These are phyloP conservation scores for Pseudochirops corinnae DNA, from an alignment of 2,797 vertebrate genomes.

Conservation along the genomic window DNA sequence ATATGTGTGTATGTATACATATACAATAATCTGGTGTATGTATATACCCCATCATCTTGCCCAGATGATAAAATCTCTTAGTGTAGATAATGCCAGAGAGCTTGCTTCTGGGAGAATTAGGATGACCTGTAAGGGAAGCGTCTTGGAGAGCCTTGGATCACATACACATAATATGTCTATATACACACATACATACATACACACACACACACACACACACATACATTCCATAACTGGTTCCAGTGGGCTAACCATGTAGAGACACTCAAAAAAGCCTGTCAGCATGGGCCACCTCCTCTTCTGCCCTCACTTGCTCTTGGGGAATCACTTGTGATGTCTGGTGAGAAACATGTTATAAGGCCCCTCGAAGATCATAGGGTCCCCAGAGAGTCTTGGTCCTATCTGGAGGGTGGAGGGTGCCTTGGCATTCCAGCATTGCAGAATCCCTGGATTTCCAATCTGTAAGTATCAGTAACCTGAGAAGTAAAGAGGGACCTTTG, in stretches of 20 bases:
- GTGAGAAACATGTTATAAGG: background rate
- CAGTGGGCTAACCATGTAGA: background rate
- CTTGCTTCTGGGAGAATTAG: background rate
- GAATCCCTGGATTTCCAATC: background rate
- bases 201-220: no score
- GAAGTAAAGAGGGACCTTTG: background rate
- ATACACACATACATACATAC: no score
- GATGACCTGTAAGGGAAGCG: background rate
- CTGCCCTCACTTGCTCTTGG: background rate
- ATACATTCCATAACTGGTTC: background rate
- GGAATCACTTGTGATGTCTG: background rate
- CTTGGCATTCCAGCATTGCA: background rate
- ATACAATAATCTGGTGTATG: background rate
- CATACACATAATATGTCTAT: background rate
- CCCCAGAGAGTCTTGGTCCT: background rate
- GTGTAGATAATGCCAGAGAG: background rate
- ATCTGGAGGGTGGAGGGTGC: background rate
- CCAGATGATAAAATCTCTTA: background rate
- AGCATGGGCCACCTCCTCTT: background rate
- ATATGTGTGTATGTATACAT: background rate
- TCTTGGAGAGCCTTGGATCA: background rate
- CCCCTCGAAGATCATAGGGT: no score
- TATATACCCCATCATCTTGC: background rate
- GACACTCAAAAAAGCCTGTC: background rate
- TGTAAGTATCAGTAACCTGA: background rate